Evolutionary conservation across 2,888 invertebrate species (phyloP), one percentile per base, ranked within the genome.

Genomic region (Aquatica leii): DNA sequence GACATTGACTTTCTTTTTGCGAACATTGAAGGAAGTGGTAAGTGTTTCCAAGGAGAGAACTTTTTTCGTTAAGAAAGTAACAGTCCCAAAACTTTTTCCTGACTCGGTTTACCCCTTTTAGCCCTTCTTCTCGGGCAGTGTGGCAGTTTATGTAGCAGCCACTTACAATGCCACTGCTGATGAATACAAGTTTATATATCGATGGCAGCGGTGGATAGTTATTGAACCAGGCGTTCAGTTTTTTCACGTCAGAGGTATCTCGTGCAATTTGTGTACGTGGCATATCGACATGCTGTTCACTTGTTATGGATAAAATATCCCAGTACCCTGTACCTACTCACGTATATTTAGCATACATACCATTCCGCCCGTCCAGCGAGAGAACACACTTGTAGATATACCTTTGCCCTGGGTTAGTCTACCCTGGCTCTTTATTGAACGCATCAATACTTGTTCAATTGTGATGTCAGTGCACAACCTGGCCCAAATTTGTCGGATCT

Each of bases 321-420:
- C 43, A 48, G 35, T 51, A 68, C 35, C 15, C 35, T 79, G 82
- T 59, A 3, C 15, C 24, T 24, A 2, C 6, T 24, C 24, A 24
- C 24, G 6, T 24, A 24, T 24, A 24, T 24, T 24, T 6, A 24
- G 24, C 21, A 63, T 58, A 31, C 8, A 49, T 12, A 62, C 50
- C 62, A 71, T 71, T 11, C 71, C 71, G 35, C 41, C 34, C 24
- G 52, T 68, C 68, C 69, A 71, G 18, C 60, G 46, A 6, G 62
- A 11, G 1, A 73, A 56, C 4, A 69, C 69, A 43, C 60, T 70
- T 11, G 63, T 64, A 0, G 51, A 56, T 1, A 68, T 51, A 4
- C 66, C 71, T 40, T 69, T 66, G 0, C 70, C 67, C 41, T 49
- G 59, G 11, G 70, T 67, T 4, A 1, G 66, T 18, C 8, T 74